Conservation (phyloP, 2,797 vertebrate species). For the Ceyx erithaca region DNA sequence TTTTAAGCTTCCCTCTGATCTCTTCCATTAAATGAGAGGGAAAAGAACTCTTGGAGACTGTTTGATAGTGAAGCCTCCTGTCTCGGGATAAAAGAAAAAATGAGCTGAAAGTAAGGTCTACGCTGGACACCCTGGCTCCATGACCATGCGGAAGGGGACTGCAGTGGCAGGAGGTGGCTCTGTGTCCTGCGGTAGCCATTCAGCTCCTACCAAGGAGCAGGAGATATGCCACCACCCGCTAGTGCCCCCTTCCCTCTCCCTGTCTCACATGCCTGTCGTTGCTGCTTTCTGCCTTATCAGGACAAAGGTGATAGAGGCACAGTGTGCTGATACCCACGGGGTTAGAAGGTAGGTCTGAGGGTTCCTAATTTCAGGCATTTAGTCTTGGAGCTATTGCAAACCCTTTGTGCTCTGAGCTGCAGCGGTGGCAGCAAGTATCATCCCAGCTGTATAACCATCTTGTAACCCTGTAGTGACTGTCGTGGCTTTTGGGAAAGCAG, state of each 20-base stretch:
- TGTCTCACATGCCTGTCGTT: rapidly evolving
- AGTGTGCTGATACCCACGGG: background rate
- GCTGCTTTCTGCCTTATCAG: background rate
- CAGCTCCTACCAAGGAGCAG: background rate
- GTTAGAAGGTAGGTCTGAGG: background rate
- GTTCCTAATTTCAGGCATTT: background rate
- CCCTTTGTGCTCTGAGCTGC: background rate
- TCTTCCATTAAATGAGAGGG: background rate
- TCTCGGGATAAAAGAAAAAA: background rate
- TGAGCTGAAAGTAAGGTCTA: background rate
- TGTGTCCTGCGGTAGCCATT: background rate
- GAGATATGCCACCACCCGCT: background rate
- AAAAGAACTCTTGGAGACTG: background rate
- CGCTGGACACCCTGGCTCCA: background rate
- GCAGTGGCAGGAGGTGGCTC: background rate
- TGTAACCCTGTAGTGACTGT: background rate
- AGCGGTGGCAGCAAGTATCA: background rate
- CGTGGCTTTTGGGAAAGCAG: background rate
- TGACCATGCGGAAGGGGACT: background rate
- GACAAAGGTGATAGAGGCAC: background rate
- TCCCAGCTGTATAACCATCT: background rate
- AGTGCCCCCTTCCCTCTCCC: background rate
- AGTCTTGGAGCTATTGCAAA: background rate
- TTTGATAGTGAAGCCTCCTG: background rate
- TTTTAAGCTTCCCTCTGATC: slow-evolving; percentile 39